Conservation (phyloP, 2,888 invertebrate genomes). For the Julus scandinavius region DNA sequence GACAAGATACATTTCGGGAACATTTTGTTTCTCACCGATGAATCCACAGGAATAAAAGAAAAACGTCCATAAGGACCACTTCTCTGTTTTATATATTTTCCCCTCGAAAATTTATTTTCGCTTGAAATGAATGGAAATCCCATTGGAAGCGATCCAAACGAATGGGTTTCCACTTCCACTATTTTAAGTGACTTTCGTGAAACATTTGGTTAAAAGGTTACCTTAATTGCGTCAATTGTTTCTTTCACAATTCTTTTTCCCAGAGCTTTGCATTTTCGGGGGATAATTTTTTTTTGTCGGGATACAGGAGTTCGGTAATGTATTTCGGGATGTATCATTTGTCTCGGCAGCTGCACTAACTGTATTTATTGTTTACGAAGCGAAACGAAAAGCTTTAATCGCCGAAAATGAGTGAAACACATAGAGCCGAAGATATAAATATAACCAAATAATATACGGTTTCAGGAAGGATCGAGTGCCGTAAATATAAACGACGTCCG, state of each 20-base stretch:
- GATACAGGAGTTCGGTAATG: background rate
- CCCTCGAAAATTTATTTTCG: background rate
- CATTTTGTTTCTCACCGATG: no score
- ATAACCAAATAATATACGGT: background rate
- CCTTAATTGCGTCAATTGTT: constrained; percentile 40
- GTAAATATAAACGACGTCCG: background rate
- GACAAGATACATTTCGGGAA: no score
- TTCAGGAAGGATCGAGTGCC: constrained; percentile 18
- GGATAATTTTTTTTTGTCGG: background rate
- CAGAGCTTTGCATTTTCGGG: background rate
- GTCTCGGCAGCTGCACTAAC: background rate
- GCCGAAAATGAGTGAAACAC: background rate
- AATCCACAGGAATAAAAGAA: background rate
- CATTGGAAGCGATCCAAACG: background rate
- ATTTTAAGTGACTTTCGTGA: constrained; percentile 3
- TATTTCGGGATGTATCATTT: constrained; percentile 18
- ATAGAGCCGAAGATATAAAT: background rate
- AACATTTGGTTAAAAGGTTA: constrained; percentile 38
- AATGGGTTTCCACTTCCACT: constrained; percentile 12
- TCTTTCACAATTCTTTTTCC: background rate
- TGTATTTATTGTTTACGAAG: constrained; percentile 30
- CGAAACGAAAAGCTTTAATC: background rate
- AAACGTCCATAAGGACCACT: background rate
- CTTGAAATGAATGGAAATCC: constrained; percentile 8
- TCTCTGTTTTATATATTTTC: background rate